These are phyloP conservation scores for Synergus japonicus DNA, from an alignment of 2,888 invertebrate species.

Conservation along the genomic window DNA sequence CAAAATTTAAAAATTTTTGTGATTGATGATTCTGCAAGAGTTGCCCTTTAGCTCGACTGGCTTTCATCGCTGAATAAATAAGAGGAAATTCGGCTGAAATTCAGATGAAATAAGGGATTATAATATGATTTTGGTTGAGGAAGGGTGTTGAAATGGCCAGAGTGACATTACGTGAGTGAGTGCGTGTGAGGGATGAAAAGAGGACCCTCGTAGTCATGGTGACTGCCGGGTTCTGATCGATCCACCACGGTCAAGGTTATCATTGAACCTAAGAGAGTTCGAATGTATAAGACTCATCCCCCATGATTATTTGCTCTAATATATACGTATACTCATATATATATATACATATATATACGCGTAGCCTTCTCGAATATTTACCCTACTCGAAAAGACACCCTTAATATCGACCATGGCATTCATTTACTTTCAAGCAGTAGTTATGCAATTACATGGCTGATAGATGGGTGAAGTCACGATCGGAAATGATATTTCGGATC, in stretches of 20 bases:
- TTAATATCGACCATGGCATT: slow-evolving; percentile 7
- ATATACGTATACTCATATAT: no score
- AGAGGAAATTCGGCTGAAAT: not conserved
- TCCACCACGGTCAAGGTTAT: slow-evolving; percentile 76
- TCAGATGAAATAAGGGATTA: not conserved
- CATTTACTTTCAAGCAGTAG: slow-evolving; percentile 32
- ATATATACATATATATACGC: not conserved
- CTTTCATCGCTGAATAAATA: not conserved
- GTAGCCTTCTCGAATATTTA: not conserved
- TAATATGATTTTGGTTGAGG: slow-evolving; percentile 25
- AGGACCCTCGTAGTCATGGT: slow-evolving; percentile 74
- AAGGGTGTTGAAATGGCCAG: slow-evolving; percentile 42
- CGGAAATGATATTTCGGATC: slow-evolving; percentile 13
- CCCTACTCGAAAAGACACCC: slow-evolving; percentile 5
- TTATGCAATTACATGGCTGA: slow-evolving; percentile 8
- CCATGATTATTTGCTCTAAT: slow-evolving; percentile 49
- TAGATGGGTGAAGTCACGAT: not conserved
- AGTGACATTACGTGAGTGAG: slow-evolving; percentile 52
- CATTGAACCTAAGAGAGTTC: slow-evolving; percentile 57
- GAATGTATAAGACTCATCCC: slow-evolving; percentile 45
- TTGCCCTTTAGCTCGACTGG: not conserved
- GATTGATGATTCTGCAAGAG: not conserved
- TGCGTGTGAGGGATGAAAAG: slow-evolving; percentile 54
- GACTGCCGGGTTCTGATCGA: slow-evolving; percentile 76
- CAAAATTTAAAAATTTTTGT: not conserved